Conservation (phyloP, 2,113 vertebrate species). For the Picathartes gymnocephalus region DNA sequence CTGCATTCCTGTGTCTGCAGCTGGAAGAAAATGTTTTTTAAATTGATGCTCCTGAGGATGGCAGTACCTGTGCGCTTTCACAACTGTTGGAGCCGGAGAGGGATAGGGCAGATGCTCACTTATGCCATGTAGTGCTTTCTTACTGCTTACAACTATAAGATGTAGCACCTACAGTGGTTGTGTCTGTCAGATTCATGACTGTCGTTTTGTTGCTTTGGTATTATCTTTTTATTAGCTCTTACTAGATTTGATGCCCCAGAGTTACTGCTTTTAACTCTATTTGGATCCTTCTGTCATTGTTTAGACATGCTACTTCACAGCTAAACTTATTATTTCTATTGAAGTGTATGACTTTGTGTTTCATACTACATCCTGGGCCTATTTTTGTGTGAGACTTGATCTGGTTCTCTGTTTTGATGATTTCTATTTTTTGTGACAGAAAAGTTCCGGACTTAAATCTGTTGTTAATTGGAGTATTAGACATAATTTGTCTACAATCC, state of each 20-base stretch:
- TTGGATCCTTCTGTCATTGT: not conserved
- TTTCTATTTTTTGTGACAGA: not conserved
- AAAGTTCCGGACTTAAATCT: not conserved
- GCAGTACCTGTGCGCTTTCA: not conserved
- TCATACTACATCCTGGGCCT: not conserved
- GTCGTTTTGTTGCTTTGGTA: not conserved
- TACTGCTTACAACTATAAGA: not conserved
- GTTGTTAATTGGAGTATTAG: not conserved
- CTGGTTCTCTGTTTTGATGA: not conserved
- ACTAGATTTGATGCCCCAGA: not conserved
- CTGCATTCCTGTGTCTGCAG: not conserved
- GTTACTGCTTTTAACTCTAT: not conserved
- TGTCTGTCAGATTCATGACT: not conserved
- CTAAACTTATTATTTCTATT: not conserved
- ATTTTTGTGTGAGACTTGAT: not conserved
- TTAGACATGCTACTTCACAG: not conserved
- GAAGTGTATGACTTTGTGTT: rapidly evolving
- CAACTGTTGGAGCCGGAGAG: not conserved
- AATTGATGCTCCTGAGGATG: not conserved
- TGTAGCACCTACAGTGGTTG: not conserved
- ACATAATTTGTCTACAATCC: not conserved
- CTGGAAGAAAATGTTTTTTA: not conserved
- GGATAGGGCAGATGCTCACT: not conserved
- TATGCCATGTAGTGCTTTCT: not conserved
- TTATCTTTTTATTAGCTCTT: not conserved